Evolutionary conservation across 2,888 invertebrate genomes (phyloP).

Genomic region (Drosophila flavopinicola): DNA sequence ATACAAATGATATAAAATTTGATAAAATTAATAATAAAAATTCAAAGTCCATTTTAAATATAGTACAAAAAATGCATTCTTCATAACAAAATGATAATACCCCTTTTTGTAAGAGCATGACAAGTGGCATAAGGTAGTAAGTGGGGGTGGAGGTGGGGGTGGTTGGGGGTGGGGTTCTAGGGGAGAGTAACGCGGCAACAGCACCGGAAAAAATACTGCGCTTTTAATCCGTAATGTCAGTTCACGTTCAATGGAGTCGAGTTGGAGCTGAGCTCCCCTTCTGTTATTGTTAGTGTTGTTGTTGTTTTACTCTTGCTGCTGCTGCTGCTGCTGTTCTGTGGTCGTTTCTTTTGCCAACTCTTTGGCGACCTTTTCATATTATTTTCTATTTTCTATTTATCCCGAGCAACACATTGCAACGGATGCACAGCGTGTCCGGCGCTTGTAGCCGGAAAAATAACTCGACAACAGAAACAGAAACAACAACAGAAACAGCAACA

Average conservation of each 20-base stretch:
- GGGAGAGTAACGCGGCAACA: no score
- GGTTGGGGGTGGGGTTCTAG: neutral
- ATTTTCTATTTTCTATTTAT: slow-evolving; percentile 37
- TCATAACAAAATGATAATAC: neutral
- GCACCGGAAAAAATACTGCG: slow-evolving; percentile 54
- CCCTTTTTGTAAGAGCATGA: neutral
- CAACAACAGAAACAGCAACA: slow-evolving; percentile 46
- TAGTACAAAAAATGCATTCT: no score
- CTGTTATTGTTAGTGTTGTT: no score
- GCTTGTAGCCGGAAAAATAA: slow-evolving; percentile 67
- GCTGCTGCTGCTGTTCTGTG: slow-evolving; percentile 33
- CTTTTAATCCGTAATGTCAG: slow-evolving; percentile 78
- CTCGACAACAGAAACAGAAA: slow-evolving; percentile 51
- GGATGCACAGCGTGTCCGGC: slow-evolving; percentile 59
- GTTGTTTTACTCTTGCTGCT: slow-evolving; percentile 7
- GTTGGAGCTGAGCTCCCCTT: no score
- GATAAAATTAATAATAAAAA: no score
- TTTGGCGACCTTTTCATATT: slow-evolving; percentile 59
- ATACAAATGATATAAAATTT: no score
- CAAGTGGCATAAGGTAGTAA: neutral
- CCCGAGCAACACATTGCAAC: slow-evolving; percentile 45
- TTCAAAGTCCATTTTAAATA: no score
- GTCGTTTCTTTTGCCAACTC: slow-evolving; percentile 58
- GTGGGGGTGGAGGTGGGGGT: no score
- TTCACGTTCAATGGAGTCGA: slow-evolving; percentile 75